These are phyloP conservation scores for Amitus sp. DNA, from an alignment of 2,888 invertebrate species.

Conservation along the genomic window DNA sequence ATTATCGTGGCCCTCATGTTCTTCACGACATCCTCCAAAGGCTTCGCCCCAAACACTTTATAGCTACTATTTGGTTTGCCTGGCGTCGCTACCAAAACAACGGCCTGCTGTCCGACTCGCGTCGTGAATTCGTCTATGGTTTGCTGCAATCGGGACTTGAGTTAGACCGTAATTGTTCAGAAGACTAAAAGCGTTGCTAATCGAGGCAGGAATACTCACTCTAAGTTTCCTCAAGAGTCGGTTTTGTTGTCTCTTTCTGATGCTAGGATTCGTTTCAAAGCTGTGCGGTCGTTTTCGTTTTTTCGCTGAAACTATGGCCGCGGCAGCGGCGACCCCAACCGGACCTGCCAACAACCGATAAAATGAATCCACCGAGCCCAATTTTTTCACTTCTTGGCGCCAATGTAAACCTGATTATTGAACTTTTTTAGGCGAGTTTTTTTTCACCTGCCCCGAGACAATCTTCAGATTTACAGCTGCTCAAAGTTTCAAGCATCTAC, in stretches of 20 bases:
- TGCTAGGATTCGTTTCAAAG: slow-evolving; percentile 97
- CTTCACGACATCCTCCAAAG: slow-evolving; percentile 94
- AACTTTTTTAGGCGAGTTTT: neutral
- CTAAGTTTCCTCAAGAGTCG: slow-evolving; percentile 86
- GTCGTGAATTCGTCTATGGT: slow-evolving; percentile 98
- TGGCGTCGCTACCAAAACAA: slow-evolving; percentile 95
- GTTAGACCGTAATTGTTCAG: neutral
- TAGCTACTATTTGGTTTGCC: slow-evolving; percentile 96
- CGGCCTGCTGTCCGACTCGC: slow-evolving; percentile 95
- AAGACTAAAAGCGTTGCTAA: neutral
- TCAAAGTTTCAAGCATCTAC: neutral
- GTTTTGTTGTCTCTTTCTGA: slow-evolving; percentile 95
- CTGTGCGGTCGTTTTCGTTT: slow-evolving; percentile 95
- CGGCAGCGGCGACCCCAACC: slow-evolving; percentile 95
- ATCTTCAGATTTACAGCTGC: slow-evolving; percentile 27
- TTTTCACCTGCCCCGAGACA: slow-evolving; percentile 4
- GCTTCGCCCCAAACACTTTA: slow-evolving; percentile 97
- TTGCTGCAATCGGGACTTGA: slow-evolving; percentile 70
- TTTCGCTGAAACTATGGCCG: slow-evolving; percentile 95
- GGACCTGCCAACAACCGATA: slow-evolving; percentile 72
- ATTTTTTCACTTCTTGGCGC: slow-evolving; percentile 6
- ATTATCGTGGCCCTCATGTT: slow-evolving; percentile 91
- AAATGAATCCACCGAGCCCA: too few species aligned
- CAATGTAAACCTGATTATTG: slow-evolving; percentile 34
- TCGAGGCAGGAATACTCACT: slow-evolving; percentile 68